Percentiles rank a stretch among this genome's conserved stretches.
phyloP scores from a whole-genome alignment of 2,888 invertebrate genomes.

The Athalia circularis region DNA sequence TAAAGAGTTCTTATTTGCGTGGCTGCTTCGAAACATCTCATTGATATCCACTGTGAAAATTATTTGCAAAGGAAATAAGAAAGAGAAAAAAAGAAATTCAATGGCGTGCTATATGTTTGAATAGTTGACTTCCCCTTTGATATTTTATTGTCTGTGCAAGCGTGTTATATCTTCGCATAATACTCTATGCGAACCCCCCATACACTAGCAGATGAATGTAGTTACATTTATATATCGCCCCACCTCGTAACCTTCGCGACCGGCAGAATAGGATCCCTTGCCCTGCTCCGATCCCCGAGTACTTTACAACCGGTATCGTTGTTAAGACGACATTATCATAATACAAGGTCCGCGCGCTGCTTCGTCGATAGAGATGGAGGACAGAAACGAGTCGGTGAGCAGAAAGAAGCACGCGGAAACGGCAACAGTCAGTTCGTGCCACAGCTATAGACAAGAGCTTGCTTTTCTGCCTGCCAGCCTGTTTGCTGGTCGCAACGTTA shows the following conservation, averaged over 20 bases:
- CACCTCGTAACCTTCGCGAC: constrained; percentile 35
- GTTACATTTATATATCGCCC: constrained; percentile 40
- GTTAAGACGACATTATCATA: constrained; percentile 45
- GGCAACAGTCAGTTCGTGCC: constrained; percentile 72
- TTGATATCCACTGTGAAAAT: too few species aligned
- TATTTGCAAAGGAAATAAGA: too few species aligned
- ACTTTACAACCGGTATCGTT: constrained; percentile 46
- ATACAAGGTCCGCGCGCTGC: constrained; percentile 44
- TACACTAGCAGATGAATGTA: background rate
- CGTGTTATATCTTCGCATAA: background rate
- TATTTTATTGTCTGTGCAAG: background rate
- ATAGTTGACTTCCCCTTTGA: constrained; percentile 24
- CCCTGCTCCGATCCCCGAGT: constrained; percentile 36
- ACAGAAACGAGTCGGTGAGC: constrained; percentile 43
- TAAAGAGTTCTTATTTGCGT: too few species aligned
- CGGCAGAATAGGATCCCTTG: constrained; percentile 37
- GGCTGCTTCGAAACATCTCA: too few species aligned
- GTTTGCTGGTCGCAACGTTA: constrained; percentile 59
- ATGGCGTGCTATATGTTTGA: background rate
- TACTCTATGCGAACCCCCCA: background rate
- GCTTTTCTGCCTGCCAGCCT: constrained; percentile 51
- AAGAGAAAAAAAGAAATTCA: background rate
- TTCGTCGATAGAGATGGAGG: constrained; percentile 40
- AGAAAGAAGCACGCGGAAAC: constrained; percentile 72
- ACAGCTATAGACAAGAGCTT: constrained; percentile 58